Evolutionary conservation across 2,888 invertebrate species (phyloP).

Genomic region (Pegoplata infirma): DNA sequence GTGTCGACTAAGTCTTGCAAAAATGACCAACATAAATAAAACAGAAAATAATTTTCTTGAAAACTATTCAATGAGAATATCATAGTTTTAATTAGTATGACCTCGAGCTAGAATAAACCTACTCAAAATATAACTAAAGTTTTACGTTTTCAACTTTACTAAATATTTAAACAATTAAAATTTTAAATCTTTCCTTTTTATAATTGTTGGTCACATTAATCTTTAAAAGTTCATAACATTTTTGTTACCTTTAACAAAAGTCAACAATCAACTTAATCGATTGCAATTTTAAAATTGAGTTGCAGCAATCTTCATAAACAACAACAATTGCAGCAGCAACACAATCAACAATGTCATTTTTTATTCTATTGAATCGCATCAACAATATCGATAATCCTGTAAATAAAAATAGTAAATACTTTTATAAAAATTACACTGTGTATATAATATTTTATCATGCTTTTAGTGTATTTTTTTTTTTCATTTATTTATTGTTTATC

Average conservation of each 20-base stretch:
- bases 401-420: not conserved
- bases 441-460: conserved; percentile 5
- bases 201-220: conserved; percentile 13
- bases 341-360: not conserved
- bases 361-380: not conserved
- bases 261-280: conserved; percentile 62
- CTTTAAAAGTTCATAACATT: conserved; percentile 8
- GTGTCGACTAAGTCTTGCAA: no score
- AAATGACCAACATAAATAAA: no score
- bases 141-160: no score
- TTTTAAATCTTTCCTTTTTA: no score
- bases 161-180: no score
- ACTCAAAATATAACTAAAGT: no score
- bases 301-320: conserved; percentile 39
- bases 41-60: no score
- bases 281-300: conserved; percentile 60
- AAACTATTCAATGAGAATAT: no score
- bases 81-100: no score
- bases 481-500: conserved; percentile 15
- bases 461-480: not conserved
- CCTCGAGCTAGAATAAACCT: no score
- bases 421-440: not conserved
- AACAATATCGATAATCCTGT: conserved; percentile 2
- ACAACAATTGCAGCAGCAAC: conserved; percentile 2
- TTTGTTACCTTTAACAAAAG: conserved; percentile 37